Conservation (phyloP, 1,140 invertebrate species). For the Platyscapa corneri region DNA sequence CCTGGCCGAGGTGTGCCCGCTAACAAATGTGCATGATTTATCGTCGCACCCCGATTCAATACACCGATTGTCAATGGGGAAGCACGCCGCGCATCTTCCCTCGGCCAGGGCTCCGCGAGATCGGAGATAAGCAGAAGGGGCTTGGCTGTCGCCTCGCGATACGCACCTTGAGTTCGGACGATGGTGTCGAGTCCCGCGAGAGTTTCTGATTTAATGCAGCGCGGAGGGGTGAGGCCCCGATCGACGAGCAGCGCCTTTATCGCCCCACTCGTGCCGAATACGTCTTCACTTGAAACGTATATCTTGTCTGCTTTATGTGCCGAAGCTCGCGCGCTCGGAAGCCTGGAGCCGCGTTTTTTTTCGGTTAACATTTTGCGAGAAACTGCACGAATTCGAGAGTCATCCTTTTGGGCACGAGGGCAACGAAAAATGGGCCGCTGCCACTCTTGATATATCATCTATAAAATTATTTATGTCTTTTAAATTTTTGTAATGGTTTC, state of each 20-base stretch:
- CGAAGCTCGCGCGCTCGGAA: background rate
- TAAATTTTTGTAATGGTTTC: background rate
- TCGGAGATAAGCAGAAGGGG: background rate
- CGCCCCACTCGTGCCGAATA: background rate
- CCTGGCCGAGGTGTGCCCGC: slow-evolving; percentile 53
- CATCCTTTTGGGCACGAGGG: background rate
- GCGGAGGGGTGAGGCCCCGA: background rate
- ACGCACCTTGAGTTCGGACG: background rate
- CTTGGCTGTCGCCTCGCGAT: background rate
- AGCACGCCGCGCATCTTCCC: slow-evolving; percentile 1
- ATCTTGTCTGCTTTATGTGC: background rate
- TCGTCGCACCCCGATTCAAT: slow-evolving; percentile 54
- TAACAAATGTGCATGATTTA: slow-evolving; percentile 63
- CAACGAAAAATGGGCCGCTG: background rate
- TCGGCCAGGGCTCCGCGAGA: background rate
- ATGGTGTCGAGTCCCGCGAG: background rate
- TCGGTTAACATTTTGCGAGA: background rate
- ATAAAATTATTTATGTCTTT: slow-evolving; percentile 8
- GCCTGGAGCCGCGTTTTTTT: background rate
- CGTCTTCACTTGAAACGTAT: background rate
- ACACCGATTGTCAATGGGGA: slow-evolving; percentile 54
- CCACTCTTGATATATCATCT: background rate
- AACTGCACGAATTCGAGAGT: background rate
- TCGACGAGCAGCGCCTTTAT: background rate
- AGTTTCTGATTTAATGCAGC: background rate